Conservation (phyloP, 2,797 vertebrate species). For the Bucorvus abyssinicus region DNA sequence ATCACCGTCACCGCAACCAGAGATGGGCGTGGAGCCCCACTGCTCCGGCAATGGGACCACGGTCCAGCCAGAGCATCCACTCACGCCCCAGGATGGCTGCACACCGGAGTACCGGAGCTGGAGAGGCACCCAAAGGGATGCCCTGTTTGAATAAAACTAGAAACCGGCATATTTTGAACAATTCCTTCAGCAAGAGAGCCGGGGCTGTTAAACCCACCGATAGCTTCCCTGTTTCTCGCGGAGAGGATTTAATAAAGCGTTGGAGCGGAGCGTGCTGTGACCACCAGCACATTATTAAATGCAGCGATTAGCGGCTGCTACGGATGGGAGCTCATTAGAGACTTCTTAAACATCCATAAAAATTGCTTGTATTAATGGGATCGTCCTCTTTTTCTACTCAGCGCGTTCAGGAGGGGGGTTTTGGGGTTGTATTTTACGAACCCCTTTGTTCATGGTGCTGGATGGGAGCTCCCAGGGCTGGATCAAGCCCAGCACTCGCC, state of each 20-base stretch:
- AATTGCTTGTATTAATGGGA: background rate
- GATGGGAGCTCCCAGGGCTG: rapidly evolving
- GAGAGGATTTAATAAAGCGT: background rate
- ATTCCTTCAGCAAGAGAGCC: background rate
- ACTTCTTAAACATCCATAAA: background rate
- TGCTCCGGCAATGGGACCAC: rapidly evolving
- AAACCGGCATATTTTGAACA: background rate
- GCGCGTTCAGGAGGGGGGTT: rapidly evolving
- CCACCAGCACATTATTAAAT: background rate
- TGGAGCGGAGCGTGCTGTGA: background rate
- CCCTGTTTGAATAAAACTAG: rapidly evolving
- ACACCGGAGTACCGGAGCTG: rapidly evolving
- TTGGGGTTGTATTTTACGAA: background rate
- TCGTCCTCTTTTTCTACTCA: background rate
- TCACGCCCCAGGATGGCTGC: rapidly evolving
- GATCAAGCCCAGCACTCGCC: rapidly evolving
- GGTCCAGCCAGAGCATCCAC: background rate
- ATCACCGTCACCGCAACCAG: rapidly evolving
- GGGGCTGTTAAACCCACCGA: background rate
- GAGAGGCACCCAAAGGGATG: background rate
- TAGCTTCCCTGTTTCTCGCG: background rate
- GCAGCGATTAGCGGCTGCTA: background rate
- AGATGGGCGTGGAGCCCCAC: background rate
- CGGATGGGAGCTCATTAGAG: background rate
- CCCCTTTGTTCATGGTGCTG: background rate